phyloP scores from a whole-genome alignment of 2,113 vertebrate genomes.

The Odobenus rosmarus region DNA sequence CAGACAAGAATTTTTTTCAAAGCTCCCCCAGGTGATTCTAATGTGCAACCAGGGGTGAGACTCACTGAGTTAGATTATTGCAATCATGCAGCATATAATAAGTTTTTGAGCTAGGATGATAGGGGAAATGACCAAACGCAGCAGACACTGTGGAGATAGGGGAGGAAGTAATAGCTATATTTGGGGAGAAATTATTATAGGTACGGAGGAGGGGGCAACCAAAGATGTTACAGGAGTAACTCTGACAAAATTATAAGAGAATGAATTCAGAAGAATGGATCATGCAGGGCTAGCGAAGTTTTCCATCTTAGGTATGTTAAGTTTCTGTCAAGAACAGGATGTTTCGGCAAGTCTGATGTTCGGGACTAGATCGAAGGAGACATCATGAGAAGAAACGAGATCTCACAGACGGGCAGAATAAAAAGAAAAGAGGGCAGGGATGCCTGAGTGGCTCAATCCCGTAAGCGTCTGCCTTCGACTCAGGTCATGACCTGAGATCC shows the following conservation, averaged over 20 bases:
- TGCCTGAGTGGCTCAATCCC: no score
- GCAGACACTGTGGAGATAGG: not conserved
- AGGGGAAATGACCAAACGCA: constrained; percentile 42
- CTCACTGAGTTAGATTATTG: constrained; percentile 74
- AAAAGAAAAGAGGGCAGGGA: not conserved
- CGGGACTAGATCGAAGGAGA: not conserved
- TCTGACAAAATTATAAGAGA: not conserved
- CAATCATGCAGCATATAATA: constrained; percentile 75
- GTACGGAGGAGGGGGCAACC: not conserved
- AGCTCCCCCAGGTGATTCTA: constrained; percentile 65
- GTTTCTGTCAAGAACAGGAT: not conserved
- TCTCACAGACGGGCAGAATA: not conserved
- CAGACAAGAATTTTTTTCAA: constrained; percentile 49
- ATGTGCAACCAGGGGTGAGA: constrained; percentile 59
- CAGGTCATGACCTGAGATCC: no score
- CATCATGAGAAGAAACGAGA: not conserved
- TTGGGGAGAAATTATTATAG: constrained; percentile 28
- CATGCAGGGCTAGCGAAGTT: not conserved
- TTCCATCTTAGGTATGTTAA: not conserved
- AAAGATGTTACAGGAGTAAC: not conserved
- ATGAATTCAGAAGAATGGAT: not conserved
- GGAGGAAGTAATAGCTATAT: not conserved
- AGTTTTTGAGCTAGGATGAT: constrained; percentile 68
- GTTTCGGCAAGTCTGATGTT: not conserved
- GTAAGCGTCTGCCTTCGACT: no score